Evolutionary conservation across 2,888 invertebrate species (phyloP), one percentile per base, ranked within the genome.

Genomic region (Globia sparganii): DNA sequence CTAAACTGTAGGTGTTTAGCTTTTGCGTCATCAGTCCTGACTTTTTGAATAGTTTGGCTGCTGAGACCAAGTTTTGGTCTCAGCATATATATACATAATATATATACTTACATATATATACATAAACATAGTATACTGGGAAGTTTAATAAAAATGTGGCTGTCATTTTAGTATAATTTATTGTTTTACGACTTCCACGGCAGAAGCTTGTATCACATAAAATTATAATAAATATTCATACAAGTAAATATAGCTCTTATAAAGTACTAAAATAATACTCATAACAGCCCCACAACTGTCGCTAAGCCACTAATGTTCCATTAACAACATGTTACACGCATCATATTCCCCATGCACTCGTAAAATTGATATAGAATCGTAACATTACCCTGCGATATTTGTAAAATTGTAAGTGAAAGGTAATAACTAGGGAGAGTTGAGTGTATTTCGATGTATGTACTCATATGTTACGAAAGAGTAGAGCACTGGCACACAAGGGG

Each of bases 391-490:
- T 65, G 34, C 61, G 28, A 40, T 75, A n/a, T 64, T 37, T 75
- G 46, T 58, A 31, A 67, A 78, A 67, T 66, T 40, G 18, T 58
- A 65, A 69, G 53, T 31, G 2, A 67, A 72, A 62, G 59, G 81
- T 73, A 67, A 64, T 76, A 71, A 75, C 85, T 65, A 56, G 34
- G 66, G 11, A 58, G 49, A 34, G 66, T 46, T 77, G 72, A 85
- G 85, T 70, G 82, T 67, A 37, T 85, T 79, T 87, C 67, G 53
- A 65, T 85, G 87, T 87, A 64, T 1, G 25, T 43, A 68, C 15
- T 49, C 53, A 5, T 58, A 62, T 62, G 53, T 69, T 70, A 34
- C 5, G 4, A 46, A 37, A 15, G 28, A 66, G 31, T 28, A 43
- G 49, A 37, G 56, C 11, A 74, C 74, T 40, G 49, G 66, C 34